Base-by-base conservation (phyloP, 2,113 vertebrate genomes). In the Stegostoma tigrinum region DNA sequence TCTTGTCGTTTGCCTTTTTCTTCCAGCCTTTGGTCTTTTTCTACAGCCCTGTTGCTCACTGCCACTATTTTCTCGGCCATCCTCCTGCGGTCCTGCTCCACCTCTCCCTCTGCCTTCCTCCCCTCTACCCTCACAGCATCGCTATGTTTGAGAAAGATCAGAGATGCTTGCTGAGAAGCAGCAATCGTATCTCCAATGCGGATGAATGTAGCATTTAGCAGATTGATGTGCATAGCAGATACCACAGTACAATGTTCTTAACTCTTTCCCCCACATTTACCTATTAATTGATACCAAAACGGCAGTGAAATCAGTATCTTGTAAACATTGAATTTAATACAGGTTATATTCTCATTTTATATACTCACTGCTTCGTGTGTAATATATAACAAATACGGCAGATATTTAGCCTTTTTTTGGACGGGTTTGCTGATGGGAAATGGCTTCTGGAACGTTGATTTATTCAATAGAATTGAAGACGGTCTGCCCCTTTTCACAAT, bases 391-490 rank as follows among this genome's bases (percentile, higher is more conserved):
- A 61, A n/a, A n/a, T 90, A 90, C 30, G 30, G 8, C 0, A 15
- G 87, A 30, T 30, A 42, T 12, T 45, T 21, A 42, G 21, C 38
- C 80, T 42, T 83, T 23, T 17, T 83, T 83, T 89, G 86, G 48
- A 7, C 10, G 87, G 24, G 24, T 30, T 1, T 27, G 52, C 5
- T 27, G 87, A 48, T 48, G 48, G 48, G 24, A 61, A 61, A 61
- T 61, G 55, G 55, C 55, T 61, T 52, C 52, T 55, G 97, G 97
- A 96, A 97, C 97, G 97, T 97, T 96, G 97, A 97, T 97, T 98
- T 97, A 98, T 97, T 98, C 97, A 98, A 97, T 97, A 97, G 97
- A 96, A 97, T 97, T 97, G 97, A 97, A 97, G 97, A 97, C 96
- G 97, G 97, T 97, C 97, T 97, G 97, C 97, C 96, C 96, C 97